Conservation (phyloP, 1,140 invertebrate species). For the Teleopsis dalmanni region DNA sequence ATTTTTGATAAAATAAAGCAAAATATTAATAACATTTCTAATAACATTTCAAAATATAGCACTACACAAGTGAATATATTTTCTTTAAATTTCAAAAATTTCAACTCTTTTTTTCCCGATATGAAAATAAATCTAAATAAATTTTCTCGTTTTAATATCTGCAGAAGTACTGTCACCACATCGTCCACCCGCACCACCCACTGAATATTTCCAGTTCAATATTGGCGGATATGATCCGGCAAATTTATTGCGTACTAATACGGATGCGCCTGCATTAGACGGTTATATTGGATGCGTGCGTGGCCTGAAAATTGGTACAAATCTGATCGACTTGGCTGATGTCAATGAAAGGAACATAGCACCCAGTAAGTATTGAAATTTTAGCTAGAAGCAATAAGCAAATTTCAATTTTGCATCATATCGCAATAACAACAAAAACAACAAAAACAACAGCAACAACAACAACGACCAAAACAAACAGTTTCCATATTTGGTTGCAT, state of each 20-base stretch:
- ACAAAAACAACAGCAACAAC: too few relatives aligned
- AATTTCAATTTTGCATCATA: too few relatives aligned
- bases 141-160: conserved; percentile 7
- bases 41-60: too few relatives aligned
- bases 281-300: conserved; percentile 80
- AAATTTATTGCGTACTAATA: conserved; percentile 57
- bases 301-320: conserved; percentile 77
- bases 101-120: conserved; percentile 6
- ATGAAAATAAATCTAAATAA: background rate
- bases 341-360: conserved; percentile 63
- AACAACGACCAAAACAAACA: too few relatives aligned
- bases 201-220: conserved; percentile 82
- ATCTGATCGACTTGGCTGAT: conserved; percentile 65
- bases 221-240: conserved; percentile 76
- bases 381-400: too few relatives aligned
- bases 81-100: too few relatives aligned
- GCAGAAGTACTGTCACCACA: conserved; percentile 77
- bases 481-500: too few relatives aligned
- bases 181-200: conserved; percentile 71
- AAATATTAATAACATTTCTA: too few relatives aligned
- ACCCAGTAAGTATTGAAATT: conserved; percentile 54
- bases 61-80: too few relatives aligned
- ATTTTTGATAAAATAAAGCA: too few relatives aligned
- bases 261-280: conserved; percentile 52
- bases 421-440: too few relatives aligned